Evolutionary conservation across 1,140 invertebrate species (phyloP).

Genomic region (Drosophila pallidifrons): DNA sequence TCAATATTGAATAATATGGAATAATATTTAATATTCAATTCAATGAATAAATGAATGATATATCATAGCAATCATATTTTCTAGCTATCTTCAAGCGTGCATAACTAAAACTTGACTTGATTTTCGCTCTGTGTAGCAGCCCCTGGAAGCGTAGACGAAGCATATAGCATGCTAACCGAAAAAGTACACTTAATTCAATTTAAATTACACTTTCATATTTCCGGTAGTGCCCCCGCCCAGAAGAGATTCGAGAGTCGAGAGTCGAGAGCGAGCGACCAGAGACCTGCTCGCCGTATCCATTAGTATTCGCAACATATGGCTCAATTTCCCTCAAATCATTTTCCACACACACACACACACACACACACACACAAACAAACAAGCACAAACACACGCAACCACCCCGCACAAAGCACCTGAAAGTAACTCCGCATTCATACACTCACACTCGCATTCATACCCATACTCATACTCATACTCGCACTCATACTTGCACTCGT

Average conservation of each 20-base stretch:
- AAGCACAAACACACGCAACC: slow-evolving; percentile 27
- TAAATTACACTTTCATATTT: slow-evolving; percentile 84
- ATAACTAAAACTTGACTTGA: too few species aligned
- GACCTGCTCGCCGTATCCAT: slow-evolving; percentile 64
- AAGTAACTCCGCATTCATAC: neutral
- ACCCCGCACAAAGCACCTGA: slow-evolving; percentile 2
- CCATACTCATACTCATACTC: too few species aligned
- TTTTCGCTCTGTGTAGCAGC: slow-evolving; percentile 1
- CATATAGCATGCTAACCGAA: slow-evolving; percentile 39
- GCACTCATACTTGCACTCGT: neutral
- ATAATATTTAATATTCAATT: too few species aligned
- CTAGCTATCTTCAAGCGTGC: too few species aligned
- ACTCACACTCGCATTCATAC: too few species aligned
- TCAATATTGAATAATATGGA: too few species aligned
- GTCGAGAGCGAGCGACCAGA: neutral
- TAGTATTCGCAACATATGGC: slow-evolving; percentile 84
- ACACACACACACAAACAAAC: slow-evolving; percentile 8
- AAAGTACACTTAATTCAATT: slow-evolving; percentile 83
- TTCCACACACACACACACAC: slow-evolving; percentile 51
- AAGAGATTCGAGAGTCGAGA: slow-evolving; percentile 1
- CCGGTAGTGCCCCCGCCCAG: slow-evolving; percentile 51
- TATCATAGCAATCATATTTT: too few species aligned
- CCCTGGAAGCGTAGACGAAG: neutral
- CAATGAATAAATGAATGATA: too few species aligned
- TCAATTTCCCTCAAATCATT: slow-evolving; percentile 77